Conservation (phyloP, 2,113 vertebrate species). For the Suricata suricatta region DNA sequence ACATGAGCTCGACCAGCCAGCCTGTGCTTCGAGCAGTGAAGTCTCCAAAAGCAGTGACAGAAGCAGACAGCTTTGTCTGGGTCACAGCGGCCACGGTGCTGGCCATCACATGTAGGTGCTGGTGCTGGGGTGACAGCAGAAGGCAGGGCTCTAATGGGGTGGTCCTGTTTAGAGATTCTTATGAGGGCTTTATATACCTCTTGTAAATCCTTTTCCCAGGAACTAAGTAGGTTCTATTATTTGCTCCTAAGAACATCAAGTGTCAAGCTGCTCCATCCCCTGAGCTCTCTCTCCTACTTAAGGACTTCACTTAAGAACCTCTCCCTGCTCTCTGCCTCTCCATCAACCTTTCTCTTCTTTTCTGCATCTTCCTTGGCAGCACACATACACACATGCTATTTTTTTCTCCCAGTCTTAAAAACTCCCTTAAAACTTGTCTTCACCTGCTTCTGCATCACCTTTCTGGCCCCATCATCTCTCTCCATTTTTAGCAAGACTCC, state of each 20-base stretch:
- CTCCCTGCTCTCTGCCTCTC: not conserved
- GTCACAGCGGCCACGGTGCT: accelerated
- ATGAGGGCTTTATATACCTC: not conserved
- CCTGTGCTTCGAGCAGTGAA: not conserved
- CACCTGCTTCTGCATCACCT: not conserved
- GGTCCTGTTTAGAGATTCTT: not conserved
- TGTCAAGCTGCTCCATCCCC: accelerated
- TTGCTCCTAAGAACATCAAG: not conserved
- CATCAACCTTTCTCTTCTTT: not conserved
- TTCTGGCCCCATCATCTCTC: not conserved
- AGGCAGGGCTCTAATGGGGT: accelerated
- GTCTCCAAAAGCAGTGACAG: accelerated
- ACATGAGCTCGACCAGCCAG: not conserved
- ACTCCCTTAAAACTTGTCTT: not conserved
- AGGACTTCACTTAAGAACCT: not conserved
- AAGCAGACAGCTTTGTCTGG: accelerated
- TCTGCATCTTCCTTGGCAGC: not conserved
- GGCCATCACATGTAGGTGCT: not conserved
- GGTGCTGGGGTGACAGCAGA: accelerated
- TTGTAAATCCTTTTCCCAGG: not conserved
- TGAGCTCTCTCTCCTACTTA: not conserved
- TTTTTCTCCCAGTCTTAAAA: not conserved
- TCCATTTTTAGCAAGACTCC: not conserved
- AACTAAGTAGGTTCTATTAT: not conserved
- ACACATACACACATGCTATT: not conserved